Evolutionary conservation across 2,797 vertebrate species (phyloP), one percentile per base, ranked within the genome.

Genomic region (Tinamus major): DNA sequence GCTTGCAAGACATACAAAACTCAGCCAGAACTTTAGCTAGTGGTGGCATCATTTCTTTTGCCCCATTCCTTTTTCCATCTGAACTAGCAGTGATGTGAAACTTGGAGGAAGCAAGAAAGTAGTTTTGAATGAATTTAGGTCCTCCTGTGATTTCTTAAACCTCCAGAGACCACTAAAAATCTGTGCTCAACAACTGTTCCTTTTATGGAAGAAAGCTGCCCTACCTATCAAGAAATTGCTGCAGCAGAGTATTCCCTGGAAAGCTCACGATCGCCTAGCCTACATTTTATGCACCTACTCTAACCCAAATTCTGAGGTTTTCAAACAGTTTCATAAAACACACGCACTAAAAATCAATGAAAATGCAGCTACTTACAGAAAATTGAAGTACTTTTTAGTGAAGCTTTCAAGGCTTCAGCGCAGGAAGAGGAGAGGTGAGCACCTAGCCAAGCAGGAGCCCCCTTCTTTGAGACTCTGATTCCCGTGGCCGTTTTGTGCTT

Each of bases 201-300:
- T 67, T 86, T 91, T 85, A 76, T 39, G 75, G 89, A 39, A 65
- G 83, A 82, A 74, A 82, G 87, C 59, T 76, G 56, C 72, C 65
- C 74, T 21, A 3, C 76, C 72, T 93, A 7, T 65, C 86, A 79
- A 71, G 86, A 92, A 79, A 70, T 62, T 80, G 35, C 79, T 81
- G 62, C 51, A 63, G 59, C 33, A 10, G 46, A 27, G 19, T 93
- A 94, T 96, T 96, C 95, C 94, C 94, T 94, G 61, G 91, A 84
- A 94, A 93, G 78, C 78, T 53, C 4, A 5, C 56, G 77, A 4
- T 24, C 65, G 65, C 87, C 71, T 81, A 85, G 58, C 84, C 79
- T 87, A 63, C 61, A 63, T 94, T 92, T 89, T 59, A n/a, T 69
- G 16, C 75, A 82, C 68, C 55, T 87, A 58, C 77, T 19, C 77